Evolutionary conservation across 2,797 vertebrate species (phyloP), one percentile per base, ranked within the genome.

Genomic region (Decapterus maruadsi): DNA sequence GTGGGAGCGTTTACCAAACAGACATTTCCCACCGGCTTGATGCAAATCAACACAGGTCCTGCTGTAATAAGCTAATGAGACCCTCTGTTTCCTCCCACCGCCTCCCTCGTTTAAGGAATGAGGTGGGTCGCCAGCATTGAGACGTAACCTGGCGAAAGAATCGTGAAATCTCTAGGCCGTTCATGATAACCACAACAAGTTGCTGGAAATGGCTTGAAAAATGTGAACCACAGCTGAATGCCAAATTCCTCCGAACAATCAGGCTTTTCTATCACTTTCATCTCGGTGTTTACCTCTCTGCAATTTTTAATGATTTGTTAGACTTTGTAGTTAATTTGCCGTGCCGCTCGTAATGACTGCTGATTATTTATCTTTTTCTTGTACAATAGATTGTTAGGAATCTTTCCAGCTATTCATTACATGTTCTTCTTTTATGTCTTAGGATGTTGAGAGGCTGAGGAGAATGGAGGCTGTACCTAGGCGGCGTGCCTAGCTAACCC

Each of bases 401-500:
- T 75, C 66, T 66, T 71, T 86, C 67, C 72, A 76, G 66, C 65
- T 68, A 70, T 82, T 92, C 78, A 92, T 85, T 75, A 81, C 48
- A 19, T 53, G 3, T 68, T 92, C 56, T 87, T 87, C 80, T 90
- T 87, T 91, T 89, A 72, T 91, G 77, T 93, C 65, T 90, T 87
- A 96, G 94, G 92, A 85, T 88, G 78, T 73, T 89, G 81, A 85
- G 87, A 82, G 81, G 89, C 85, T 91, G 89, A 94, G 76, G 74
- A 92, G 90, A 90, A 87, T 82, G 87, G 75, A 77, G 70, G 83
- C 85, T 82, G 89, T 77, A 83, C 84, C 84, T 75, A 82, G 89
- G 85, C 91, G 68, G 78, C 6, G n/a, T 83, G 90, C 90, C 87
- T 89, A 92, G 85, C 86, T 50, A 81, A 87, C 88, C 86, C 87